Evolutionary conservation across 1,140 invertebrate species (phyloP), one percentile per base, ranked within the genome.

Genomic region (Pseudomyrmex cubaensis): DNA sequence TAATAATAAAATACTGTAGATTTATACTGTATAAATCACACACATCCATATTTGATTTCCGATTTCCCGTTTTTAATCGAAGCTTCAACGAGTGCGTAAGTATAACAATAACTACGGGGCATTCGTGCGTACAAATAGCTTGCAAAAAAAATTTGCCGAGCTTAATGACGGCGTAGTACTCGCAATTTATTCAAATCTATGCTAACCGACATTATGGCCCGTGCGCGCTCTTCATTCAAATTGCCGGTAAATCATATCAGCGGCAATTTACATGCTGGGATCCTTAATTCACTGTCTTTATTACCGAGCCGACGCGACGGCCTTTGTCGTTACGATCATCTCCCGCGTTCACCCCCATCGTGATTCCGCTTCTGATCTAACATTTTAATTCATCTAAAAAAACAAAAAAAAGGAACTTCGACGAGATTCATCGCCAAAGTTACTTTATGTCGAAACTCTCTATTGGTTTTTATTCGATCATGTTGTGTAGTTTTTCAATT

Each of bases 161-260:
- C 87, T 90, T 92, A 91, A 91, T 90, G 89, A 91, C 90, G 73
- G 83, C 85, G 82, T 84, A 87, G 78, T 82, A 86, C 80, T 90
- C 72, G 75, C 84, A 90, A 92, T 92, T 90, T 92, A 92, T 92
- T 91, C 86, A 91, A 92, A 92, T 92, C 82, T 90, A 91, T 92
- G 89, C 91, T 90, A 91, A 91, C 86, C 86, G 78, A 89, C 87
- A 91, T 91, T 89, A 88, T 86, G 78, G 84, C 59, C 64, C 44
- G 48, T 22, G 25, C 59, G 77, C 67, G 74, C 83, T 87, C 87
- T 87, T 86, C 82, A 87, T 88, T 90, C 85, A 87, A 91, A 91
- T 90, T 91, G 83, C 82, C 82, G 74, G 75, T 89, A 90, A 90
- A 90, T 89, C 86, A 85, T 86, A 87, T 89, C 87, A 85, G 52